Conservation (phyloP, 92 coral and sea anemone genomes). For the Phenganax marumi region DNA sequence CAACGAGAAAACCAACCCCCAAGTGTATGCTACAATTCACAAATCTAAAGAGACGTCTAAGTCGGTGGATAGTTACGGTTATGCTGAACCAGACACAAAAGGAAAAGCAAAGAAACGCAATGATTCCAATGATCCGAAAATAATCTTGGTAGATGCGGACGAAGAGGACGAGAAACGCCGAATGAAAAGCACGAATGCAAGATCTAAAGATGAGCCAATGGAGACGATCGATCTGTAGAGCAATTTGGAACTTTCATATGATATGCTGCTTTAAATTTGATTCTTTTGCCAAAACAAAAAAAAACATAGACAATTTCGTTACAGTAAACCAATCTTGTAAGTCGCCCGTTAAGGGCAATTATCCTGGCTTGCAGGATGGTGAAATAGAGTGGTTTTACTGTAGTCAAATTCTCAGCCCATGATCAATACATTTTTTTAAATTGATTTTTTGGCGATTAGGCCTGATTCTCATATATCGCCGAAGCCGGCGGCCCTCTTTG, state of each 20-base stretch:
- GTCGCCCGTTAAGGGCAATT: too few relatives aligned
- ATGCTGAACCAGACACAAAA: background rate
- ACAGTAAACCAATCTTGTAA: too few relatives aligned
- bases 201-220: constrained; percentile 1
- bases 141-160: constrained; percentile 31
- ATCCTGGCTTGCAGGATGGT: too few relatives aligned
- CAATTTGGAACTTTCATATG: background rate
- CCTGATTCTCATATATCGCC: too few relatives aligned
- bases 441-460: too few relatives aligned
- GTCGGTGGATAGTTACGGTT: background rate
- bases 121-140: constrained; percentile 4
- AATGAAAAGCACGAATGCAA: background rate
- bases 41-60: constrained; percentile 18
- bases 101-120: constrained; percentile 1
- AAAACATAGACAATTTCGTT: too few relatives aligned
- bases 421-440: too few relatives aligned
- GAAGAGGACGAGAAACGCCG: constrained; percentile 33
- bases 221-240: constrained; percentile 34
- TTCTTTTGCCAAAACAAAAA: background rate
- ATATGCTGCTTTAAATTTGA: background rate
- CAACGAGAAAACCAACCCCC: constrained; percentile 6
- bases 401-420: too few relatives aligned
- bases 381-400: too few relatives aligned
- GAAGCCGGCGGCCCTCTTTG: too few relatives aligned
- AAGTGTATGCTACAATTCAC: constrained; percentile 33